A percentile compares a stretch with the other conserved stretches of the same genome.
phyloP scores from a whole-genome alignment of 2,113 vertebrate species.

The Struthidea cinerea region DNA sequence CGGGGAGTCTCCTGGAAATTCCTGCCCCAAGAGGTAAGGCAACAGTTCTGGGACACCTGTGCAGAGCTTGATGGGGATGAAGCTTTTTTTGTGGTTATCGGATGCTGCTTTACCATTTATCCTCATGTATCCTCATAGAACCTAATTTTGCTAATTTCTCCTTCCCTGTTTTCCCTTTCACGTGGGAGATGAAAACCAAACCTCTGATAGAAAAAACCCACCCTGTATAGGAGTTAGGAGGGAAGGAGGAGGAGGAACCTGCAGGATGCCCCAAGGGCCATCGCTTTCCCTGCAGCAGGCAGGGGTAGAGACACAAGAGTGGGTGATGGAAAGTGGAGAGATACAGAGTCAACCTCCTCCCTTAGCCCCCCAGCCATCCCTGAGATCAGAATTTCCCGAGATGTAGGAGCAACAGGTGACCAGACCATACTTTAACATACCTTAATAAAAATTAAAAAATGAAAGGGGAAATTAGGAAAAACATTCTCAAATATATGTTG shows the following conservation, averaged over 20 bases:
- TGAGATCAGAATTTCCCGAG: not conserved
- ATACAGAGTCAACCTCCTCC: accelerated
- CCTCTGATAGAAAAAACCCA: accelerated
- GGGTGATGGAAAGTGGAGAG: not conserved
- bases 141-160: not conserved
- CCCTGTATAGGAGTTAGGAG: accelerated
- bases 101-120: not conserved
- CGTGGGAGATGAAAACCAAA: not conserved
- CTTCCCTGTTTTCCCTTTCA: not conserved
- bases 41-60: not conserved
- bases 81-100: not conserved
- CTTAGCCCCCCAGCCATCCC: not conserved
- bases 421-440: not conserved
- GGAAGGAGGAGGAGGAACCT: not conserved
- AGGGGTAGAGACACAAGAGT: not conserved
- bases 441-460: not conserved
- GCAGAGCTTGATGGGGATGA: accelerated
- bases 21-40: not conserved
- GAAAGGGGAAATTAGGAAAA: not conserved
- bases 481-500: not conserved
- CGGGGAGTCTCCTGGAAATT: accelerated
- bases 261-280: not conserved
- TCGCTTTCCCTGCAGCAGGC: accelerated
- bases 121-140: not conserved
- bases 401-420: not conserved